These are phyloP conservation scores for Matsumyia berberina DNA, from an alignment of 2,888 invertebrate species.

Conservation along the genomic window DNA sequence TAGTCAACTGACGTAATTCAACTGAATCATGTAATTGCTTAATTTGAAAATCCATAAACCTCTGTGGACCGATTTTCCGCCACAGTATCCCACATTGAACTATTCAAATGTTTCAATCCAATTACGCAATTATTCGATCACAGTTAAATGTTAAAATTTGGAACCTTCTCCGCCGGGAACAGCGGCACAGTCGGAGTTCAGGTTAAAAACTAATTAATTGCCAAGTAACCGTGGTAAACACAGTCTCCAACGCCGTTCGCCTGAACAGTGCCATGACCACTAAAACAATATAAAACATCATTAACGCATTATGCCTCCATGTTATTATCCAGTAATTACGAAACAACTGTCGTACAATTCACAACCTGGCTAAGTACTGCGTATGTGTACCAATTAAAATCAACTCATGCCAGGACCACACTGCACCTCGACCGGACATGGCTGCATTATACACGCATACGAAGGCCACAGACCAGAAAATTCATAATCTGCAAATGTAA, in stretches of 20 bases:
- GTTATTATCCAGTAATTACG: slow-evolving; percentile 64
- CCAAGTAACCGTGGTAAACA: slow-evolving; percentile 39
- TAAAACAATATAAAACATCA: slow-evolving; percentile 60
- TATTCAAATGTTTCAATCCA: slow-evolving; percentile 41
- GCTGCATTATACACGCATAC: slow-evolving; percentile 39
- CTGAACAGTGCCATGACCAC: slow-evolving; percentile 18
- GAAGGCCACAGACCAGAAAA: slow-evolving; percentile 47
- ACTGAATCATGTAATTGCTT: slow-evolving; percentile 18
- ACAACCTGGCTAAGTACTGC: slow-evolving; percentile 38
- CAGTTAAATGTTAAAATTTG: slow-evolving; percentile 4
- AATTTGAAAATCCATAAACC: slow-evolving; percentile 6
- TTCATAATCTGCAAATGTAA: slow-evolving; percentile 65
- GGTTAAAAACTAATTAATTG: slow-evolving; percentile 57
- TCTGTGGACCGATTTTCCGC: neutral
- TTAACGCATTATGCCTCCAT: slow-evolving; percentile 66
- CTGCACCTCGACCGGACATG: slow-evolving; percentile 6
- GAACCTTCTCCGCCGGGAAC: slow-evolving; percentile 3
- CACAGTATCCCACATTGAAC: neutral
- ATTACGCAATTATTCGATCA: slow-evolving; percentile 38
- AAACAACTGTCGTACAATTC: slow-evolving; percentile 64
- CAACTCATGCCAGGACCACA: slow-evolving; percentile 46
- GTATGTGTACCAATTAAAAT: slow-evolving; percentile 53
- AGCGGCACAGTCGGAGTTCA: neutral
- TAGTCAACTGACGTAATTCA: too few species aligned
- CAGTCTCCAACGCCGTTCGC: slow-evolving; percentile 3